Percentiles rank a stretch among this genome's conserved stretches.
Conservation (phyloP, 2,888 invertebrate genomes). For the Papilio demoleus region DNA sequence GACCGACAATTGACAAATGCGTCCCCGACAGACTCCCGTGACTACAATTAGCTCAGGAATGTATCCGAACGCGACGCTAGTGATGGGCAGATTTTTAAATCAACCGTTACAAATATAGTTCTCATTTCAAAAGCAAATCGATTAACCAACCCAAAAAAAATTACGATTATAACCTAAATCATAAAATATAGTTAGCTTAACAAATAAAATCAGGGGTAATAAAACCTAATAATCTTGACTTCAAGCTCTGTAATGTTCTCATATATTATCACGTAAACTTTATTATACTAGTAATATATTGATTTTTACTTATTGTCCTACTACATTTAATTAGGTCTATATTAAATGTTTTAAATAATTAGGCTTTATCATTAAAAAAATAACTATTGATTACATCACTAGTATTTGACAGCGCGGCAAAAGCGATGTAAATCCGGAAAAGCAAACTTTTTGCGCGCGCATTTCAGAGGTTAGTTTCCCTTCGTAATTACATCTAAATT, state of each 20-base stretch:
- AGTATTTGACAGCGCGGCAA: constrained; percentile 52
- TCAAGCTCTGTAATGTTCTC: too few relatives aligned
- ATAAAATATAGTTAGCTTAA: too few relatives aligned
- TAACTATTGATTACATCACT: constrained; percentile 31
- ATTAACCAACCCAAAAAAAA: too few relatives aligned
- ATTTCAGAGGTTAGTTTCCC: constrained; percentile 67
- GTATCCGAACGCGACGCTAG: constrained; percentile 67
- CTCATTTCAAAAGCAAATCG: constrained; percentile 9
- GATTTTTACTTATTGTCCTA: not conserved
- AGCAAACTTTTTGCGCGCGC: constrained; percentile 60
- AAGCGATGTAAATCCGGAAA: constrained; percentile 60
- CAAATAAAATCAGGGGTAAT: too few relatives aligned
- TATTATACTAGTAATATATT: too few relatives aligned
- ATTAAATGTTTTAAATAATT: not conserved
- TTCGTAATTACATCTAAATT: constrained; percentile 69
- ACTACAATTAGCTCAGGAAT: constrained; percentile 79
- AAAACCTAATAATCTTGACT: too few relatives aligned
- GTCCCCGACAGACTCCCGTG: constrained; percentile 71
- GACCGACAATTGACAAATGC: constrained; percentile 81
- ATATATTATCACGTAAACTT: too few relatives aligned
- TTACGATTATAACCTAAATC: too few relatives aligned
- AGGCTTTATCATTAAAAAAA: not conserved
- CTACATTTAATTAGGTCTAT: too few relatives aligned
- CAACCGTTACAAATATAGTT: constrained; percentile 7
- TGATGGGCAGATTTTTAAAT: constrained; percentile 57